phyloP scores from a whole-genome alignment of 2,113 vertebrate species.

The Taxidea taxus region DNA sequence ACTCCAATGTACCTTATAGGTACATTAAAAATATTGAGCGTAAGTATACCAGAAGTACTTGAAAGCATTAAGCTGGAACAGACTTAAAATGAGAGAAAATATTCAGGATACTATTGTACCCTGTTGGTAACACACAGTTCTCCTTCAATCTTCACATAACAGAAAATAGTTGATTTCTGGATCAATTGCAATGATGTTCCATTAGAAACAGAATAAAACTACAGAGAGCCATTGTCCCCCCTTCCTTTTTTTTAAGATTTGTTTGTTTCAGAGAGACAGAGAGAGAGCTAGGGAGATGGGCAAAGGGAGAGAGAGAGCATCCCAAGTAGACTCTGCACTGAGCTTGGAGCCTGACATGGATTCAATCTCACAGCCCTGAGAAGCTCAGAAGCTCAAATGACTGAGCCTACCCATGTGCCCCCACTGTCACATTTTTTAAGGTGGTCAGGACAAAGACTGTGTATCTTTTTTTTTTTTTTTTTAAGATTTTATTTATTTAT shows the following conservation, averaged over 20 bases:
- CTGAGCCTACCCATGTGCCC: not conserved
- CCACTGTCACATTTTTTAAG: not conserved
- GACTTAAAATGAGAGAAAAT: not conserved
- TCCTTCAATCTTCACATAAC: not conserved
- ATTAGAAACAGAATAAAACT: not conserved
- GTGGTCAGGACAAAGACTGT: not conserved
- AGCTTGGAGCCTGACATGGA: not conserved
- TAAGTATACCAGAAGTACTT: not conserved
- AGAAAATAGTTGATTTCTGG: not conserved
- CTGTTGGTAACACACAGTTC: not conserved
- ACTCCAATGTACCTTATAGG: not conserved
- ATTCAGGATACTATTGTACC: not conserved
- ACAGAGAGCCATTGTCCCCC: not conserved
- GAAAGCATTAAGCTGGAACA: not conserved
- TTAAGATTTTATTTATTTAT: too few relatives aligned
- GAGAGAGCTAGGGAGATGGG: not conserved
- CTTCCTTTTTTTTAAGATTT: too few relatives aligned
- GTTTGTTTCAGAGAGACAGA: not conserved
- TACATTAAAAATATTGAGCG: not conserved
- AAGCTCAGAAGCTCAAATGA: not conserved
- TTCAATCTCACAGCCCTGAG: not conserved
- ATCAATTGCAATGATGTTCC: not conserved
- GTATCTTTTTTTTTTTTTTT: too few relatives aligned
- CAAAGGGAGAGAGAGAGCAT: not conserved
- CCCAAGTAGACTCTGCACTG: not conserved